Base-by-base conservation (phyloP, 1,140 invertebrate genomes). In the Drosophila yakuba region DNA sequence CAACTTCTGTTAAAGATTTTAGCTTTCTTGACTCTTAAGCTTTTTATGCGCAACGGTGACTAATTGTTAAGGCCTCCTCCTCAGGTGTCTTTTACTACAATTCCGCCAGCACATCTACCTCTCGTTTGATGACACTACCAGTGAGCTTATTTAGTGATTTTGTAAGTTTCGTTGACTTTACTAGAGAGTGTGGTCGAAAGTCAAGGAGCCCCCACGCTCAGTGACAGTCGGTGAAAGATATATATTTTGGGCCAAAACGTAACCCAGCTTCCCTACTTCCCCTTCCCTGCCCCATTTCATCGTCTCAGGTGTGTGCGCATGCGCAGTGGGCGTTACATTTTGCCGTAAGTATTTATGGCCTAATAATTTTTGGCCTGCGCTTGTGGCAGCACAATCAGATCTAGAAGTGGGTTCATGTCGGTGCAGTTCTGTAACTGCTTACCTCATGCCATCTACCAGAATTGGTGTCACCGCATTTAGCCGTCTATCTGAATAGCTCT, bases 311-410 rank as follows among this genome's bases (percentile, higher is more conserved):
- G 73, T 89, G 72, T 88, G 83, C 79, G 80, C 83, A 83, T 88
- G 83, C 80, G 83, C 83, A 88, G 80, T 77, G 84, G 84, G 83
- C 83, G 84, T 89, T 64, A 89, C 84, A 80, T 74, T 88, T 83
- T 88, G 79, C 84, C 72, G 79, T 71, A 88, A 89, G 72, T 73
- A 89, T 88, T 89, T 88, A 88, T 88, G 83, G 83, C 83, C 83
- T 88, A 88, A 88, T 88, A 88, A 88, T 89, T 88, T 83, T 69
- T 74, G 58, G 36, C 32, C 64, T 51, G 28, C 25, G 4, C 5
- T 17, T 11, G 28, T 51, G 28, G 48, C 48, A 51, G 28, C 48
- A 82, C 71, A 83, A 52, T 77, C 85, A 69, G 79, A 83, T 79
- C 59, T 76, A 73, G 75, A 62, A 82, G 47, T 57, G 28, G 66